Conservation (phyloP, 2,797 vertebrate species). For the Leuciscus waleckii region DNA sequence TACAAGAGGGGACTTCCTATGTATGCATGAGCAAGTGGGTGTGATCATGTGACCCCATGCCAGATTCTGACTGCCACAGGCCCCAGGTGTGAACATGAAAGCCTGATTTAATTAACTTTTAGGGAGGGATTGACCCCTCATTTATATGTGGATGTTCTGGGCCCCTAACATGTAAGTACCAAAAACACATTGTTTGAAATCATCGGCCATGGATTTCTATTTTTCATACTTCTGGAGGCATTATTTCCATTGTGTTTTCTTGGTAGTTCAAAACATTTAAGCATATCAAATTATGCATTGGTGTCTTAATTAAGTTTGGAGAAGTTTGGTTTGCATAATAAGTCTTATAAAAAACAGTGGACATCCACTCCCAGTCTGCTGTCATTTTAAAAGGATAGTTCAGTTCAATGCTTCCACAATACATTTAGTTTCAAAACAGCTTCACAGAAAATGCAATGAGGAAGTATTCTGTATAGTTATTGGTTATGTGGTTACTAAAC, state of each 20-base stretch:
- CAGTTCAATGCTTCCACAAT: neutral
- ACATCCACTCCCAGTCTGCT: neutral
- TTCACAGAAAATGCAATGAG: neutral
- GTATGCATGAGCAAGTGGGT: conserved; percentile 74
- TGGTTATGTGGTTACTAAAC: neutral
- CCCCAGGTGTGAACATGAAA: conserved; percentile 78
- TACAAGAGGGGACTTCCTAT: conserved; percentile 51
- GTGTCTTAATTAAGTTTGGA: neutral
- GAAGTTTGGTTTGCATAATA: neutral
- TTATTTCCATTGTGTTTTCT: neutral
- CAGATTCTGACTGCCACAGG: conserved; percentile 79
- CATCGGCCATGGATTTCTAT: neutral
- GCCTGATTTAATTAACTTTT: conserved; percentile 76
- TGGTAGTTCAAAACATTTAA: neutral
- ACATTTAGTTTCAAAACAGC: neutral
- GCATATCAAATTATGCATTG: neutral
- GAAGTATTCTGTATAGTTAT: neutral
- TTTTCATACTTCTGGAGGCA: neutral
- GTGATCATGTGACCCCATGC: conserved; percentile 72
- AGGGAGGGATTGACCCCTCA: conserved; percentile 73
- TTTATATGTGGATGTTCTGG: conserved; percentile 73
- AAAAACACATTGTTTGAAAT: conserved; percentile 21
- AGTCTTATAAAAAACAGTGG: neutral
- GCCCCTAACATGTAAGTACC: conserved; percentile 47
- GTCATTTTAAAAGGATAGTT: neutral